Conservation (phyloP, 1,140 invertebrate genomes). For the Cyphomyrmex costatus region DNA sequence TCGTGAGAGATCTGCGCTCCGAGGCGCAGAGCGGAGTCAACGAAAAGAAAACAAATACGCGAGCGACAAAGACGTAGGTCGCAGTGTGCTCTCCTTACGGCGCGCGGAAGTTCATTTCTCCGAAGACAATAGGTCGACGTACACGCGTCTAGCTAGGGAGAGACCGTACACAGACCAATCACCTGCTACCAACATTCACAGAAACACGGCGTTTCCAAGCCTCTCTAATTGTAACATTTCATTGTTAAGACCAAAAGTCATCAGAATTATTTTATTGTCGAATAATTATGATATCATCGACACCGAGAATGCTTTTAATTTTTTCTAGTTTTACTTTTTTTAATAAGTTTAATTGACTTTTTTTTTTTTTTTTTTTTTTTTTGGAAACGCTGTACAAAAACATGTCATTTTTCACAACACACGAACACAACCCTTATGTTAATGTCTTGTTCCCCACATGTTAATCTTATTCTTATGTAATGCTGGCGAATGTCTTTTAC, state of each 20-base stretch:
- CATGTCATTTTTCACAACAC: constrained; percentile 7
- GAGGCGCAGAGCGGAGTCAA: constrained; percentile 9
- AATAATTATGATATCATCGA: not conserved
- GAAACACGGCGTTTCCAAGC: not conserved
- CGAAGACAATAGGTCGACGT: constrained; percentile 68
- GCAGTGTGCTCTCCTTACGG: constrained; percentile 53
- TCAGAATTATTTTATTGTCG: not conserved
- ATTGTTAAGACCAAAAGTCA: not conserved
- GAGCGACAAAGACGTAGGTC: constrained; percentile 64
- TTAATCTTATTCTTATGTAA: constrained; percentile 66
- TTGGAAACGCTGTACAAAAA: not conserved
- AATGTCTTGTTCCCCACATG: constrained; percentile 48
- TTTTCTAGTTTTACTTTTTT: not conserved
- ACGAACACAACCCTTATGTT: constrained; percentile 30
- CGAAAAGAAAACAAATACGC: constrained; percentile 38
- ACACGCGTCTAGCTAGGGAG: constrained; percentile 69
- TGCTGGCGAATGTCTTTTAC: constrained; percentile 76
- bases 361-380: too few relatives aligned
- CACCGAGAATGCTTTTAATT: not conserved
- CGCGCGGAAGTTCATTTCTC: constrained; percentile 65
- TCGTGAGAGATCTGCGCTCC: not conserved
- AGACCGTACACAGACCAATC: constrained; percentile 76
- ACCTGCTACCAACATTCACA: constrained; percentile 49
- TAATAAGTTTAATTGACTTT: too few relatives aligned
- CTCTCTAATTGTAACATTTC: not conserved